These are phyloP conservation scores for Gouania willdenowi DNA, from an alignment of 2,797 vertebrate genomes.

Conservation along the genomic window DNA sequence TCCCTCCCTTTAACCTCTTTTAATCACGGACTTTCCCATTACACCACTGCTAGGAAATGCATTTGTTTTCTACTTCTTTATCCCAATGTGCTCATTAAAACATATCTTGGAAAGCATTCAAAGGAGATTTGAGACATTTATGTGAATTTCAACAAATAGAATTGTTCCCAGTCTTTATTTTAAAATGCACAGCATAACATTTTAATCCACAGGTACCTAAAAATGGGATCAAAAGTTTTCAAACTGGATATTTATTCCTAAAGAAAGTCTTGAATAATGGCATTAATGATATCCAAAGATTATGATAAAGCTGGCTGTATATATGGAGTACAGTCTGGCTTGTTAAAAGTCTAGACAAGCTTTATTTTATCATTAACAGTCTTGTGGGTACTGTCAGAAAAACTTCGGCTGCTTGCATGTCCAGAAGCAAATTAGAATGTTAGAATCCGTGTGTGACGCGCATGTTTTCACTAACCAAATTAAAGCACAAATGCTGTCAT, in stretches of 20 bases:
- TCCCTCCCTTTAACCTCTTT: constrained; percentile 5
- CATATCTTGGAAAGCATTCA: background rate
- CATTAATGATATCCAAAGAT: background rate
- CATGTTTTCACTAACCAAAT: too few species aligned
- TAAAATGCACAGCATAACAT: too few species aligned
- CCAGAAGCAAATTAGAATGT: constrained; percentile 16
- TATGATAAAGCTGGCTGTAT: constrained; percentile 18
- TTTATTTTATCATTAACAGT: constrained; percentile 2
- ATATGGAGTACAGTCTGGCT: background rate
- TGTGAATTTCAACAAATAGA: too few species aligned
- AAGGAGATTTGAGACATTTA: too few species aligned
- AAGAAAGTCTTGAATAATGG: constrained; percentile 3
- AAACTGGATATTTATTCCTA: too few species aligned
- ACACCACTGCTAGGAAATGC: constrained; percentile 29
- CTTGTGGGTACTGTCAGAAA: constrained; percentile 14
- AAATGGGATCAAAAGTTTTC: too few species aligned
- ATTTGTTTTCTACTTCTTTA: constrained; percentile 20
- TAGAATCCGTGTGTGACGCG: constrained; percentile 13
- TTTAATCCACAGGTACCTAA: too few species aligned
- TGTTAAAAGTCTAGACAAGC: background rate
- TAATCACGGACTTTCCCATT: constrained; percentile 12
- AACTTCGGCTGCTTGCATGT: constrained; percentile 10
- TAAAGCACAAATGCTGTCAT: too few species aligned
- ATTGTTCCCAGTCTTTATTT: too few species aligned
- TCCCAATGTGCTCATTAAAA: constrained; percentile 21